Evolutionary conservation across 2,888 invertebrate species (phyloP).

Genomic region (Capitulum mitella): DNA sequence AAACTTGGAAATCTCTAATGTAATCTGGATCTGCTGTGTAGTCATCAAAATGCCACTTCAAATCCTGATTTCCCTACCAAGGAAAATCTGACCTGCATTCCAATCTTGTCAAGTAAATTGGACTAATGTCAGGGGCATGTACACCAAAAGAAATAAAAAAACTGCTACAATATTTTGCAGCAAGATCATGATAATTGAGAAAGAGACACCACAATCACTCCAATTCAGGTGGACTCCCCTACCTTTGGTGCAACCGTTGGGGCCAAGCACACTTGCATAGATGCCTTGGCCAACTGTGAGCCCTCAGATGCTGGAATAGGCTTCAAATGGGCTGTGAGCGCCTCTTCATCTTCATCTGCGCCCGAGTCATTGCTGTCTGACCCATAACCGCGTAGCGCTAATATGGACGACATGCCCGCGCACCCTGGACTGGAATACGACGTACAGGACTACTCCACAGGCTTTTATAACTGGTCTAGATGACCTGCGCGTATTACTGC

Average conservation of each 20-base stretch:
- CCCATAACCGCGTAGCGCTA: not conserved
- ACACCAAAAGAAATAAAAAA: too few species aligned
- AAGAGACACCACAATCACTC: not conserved
- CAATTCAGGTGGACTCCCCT: not conserved
- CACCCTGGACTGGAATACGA: too few species aligned
- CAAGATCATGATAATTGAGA: too few species aligned
- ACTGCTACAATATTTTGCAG: too few species aligned
- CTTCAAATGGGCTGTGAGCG: not conserved
- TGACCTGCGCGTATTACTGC: too few species aligned
- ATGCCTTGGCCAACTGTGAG: not conserved
- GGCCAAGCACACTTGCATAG: not conserved
- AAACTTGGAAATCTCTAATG: too few species aligned
- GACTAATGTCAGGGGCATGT: too few species aligned
- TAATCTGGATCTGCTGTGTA: too few species aligned
- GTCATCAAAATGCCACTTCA: too few species aligned
- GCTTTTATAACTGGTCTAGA: too few species aligned
- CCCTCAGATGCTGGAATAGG: not conserved
- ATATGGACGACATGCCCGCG: not conserved
- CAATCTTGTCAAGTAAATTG: too few species aligned
- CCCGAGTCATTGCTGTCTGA: constrained; percentile 5
- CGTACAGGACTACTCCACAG: too few species aligned
- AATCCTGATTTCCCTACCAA: not conserved
- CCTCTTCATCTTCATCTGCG: not conserved
- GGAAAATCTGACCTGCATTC: not conserved
- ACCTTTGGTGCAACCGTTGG: not conserved